These are phyloP conservation scores for Kryptolebias ocellatus DNA, from an alignment of 2,797 vertebrate species.

Conservation along the genomic window DNA sequence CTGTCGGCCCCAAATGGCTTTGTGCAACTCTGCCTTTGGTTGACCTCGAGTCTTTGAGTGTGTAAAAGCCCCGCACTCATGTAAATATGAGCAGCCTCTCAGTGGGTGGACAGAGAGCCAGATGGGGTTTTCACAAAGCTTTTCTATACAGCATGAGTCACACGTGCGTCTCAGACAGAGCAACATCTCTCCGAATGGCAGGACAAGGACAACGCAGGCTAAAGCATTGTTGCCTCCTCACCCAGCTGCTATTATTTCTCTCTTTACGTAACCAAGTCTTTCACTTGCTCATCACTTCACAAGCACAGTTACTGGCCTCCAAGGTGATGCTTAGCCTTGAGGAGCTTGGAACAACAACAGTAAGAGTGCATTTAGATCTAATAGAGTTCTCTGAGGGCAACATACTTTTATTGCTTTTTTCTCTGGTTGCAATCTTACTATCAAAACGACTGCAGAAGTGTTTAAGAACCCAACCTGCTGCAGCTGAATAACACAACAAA, in stretches of 20 bases:
- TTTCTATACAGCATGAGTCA: slow-evolving; percentile 56
- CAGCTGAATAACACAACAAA: not conserved
- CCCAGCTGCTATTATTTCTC: slow-evolving; percentile 14
- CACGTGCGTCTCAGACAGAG: slow-evolving; percentile 53
- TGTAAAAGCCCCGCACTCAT: slow-evolving; percentile 47
- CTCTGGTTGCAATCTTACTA: not conserved
- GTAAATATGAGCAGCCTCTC: slow-evolving; percentile 43
- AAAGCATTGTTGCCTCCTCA: slow-evolving; percentile 35
- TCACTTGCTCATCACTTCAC: slow-evolving; percentile 1
- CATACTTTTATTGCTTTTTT: not conserved
- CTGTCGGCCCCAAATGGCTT: slow-evolving; percentile 38
- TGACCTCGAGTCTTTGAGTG: slow-evolving; percentile 33
- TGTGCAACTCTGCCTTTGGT: slow-evolving; percentile 24
- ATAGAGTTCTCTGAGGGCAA: not conserved
- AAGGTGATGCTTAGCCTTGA: slow-evolving; percentile 5
- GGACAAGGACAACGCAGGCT: slow-evolving; percentile 45
- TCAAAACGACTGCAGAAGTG: not conserved
- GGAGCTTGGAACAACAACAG: not conserved
- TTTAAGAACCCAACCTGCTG: not conserved
- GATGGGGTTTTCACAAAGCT: slow-evolving; percentile 64
- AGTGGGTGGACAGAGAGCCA: slow-evolving; percentile 55
- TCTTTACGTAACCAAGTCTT: slow-evolving; percentile 3
- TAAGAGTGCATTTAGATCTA: not conserved
- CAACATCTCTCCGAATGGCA: slow-evolving; percentile 39
- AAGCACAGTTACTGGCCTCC: not conserved